Evolutionary conservation across 2,888 invertebrate species (phyloP).

Genomic region (Aleiodes testaceus): DNA sequence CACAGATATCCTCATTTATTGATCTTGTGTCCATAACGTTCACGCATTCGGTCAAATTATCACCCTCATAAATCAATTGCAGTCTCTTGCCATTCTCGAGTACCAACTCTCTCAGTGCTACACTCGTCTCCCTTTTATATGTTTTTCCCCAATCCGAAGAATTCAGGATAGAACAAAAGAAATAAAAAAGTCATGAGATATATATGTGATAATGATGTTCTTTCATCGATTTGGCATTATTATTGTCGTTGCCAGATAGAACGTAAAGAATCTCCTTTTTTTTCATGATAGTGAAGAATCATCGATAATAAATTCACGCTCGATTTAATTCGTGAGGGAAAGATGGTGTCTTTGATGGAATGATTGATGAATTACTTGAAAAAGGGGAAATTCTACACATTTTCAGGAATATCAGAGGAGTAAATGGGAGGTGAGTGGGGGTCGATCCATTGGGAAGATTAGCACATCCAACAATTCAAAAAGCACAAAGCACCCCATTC

Average conservation of each 20-base stretch:
- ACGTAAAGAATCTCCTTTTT: conserved; percentile 37
- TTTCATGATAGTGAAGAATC: conserved; percentile 4
- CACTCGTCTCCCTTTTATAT: conserved; percentile 58
- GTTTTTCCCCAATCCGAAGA: conserved; percentile 32
- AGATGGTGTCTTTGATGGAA: background rate
- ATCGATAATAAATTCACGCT: conserved; percentile 19
- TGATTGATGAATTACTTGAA: conserved; percentile 1
- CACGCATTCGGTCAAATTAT: conserved; percentile 63
- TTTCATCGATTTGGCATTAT: conserved; percentile 30
- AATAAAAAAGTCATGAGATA: conserved; percentile 24
- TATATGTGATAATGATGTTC: conserved; percentile 39
- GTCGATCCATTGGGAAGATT: background rate
- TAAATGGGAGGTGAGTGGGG: background rate
- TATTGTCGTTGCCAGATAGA: conserved; percentile 40
- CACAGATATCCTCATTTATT: conserved; percentile 45
- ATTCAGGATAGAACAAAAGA: background rate
- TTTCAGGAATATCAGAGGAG: background rate
- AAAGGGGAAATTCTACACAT: background rate
- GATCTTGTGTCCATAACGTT: conserved; percentile 59
- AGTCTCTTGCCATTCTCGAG: conserved; percentile 59
- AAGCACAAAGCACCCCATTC: background rate
- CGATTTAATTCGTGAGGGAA: background rate
- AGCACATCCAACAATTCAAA: background rate
- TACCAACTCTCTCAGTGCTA: conserved; percentile 65
- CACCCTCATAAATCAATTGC: conserved; percentile 66